A percentile compares a stretch with the other conserved stretches of the same genome.
These are phyloP conservation scores for Plotosus lineatus DNA, from an alignment of 2,113 vertebrate genomes.

Conservation along the genomic window DNA sequence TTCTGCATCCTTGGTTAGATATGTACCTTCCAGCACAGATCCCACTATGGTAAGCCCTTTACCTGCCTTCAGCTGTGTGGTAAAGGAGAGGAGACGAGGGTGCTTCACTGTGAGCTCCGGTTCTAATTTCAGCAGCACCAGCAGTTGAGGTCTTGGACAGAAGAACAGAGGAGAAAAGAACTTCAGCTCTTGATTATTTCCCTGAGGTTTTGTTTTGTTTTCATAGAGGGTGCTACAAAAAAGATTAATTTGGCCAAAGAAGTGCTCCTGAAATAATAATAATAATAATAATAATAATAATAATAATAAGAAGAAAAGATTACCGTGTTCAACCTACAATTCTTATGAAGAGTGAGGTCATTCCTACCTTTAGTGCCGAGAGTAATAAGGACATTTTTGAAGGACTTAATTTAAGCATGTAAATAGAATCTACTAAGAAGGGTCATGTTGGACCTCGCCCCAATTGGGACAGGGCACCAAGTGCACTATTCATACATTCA, in stretches of 20 bases:
- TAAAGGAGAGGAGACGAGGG: conserved; percentile 87
- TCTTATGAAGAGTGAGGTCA: not conserved
- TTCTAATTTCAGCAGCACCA: conserved; percentile 90
- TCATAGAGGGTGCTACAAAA: not conserved
- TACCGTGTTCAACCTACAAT: not conserved
- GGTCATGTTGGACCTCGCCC: not conserved
- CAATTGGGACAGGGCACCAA: not conserved
- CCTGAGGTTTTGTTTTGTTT: not conserved
- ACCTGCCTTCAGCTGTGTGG: conserved; percentile 91
- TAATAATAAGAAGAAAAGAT: no score
- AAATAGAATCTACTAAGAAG: not conserved
- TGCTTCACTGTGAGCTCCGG: conserved; percentile 83
- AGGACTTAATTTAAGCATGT: not conserved
- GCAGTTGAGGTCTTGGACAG: conserved; percentile 82
- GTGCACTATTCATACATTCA: not conserved
- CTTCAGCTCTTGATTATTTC: not conserved
- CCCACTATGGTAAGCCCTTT: conserved; percentile 95
- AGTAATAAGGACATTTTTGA: no score
- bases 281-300: no score
- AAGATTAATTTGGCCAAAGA: not conserved
- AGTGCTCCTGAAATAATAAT: no score
- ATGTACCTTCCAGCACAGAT: conserved; percentile 87
- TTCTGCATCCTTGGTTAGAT: conserved; percentile 83
- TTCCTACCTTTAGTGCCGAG: not conserved
- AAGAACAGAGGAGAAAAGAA: not conserved